Conservation (phyloP, 2,888 invertebrate species). For the Choristoneura rosaceana region DNA sequence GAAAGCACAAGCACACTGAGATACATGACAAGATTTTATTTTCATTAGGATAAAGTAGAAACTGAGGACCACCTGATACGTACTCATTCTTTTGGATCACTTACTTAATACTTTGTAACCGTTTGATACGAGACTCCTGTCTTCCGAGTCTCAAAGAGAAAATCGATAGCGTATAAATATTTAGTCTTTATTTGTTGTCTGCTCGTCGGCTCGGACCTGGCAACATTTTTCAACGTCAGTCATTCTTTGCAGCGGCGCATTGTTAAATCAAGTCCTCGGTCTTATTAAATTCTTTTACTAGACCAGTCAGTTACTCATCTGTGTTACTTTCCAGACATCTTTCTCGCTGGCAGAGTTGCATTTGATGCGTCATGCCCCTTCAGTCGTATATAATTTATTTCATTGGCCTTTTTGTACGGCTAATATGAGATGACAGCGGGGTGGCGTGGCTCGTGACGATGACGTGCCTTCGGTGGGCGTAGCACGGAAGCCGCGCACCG, state of each 20-base stretch:
- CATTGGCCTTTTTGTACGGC: constrained; percentile 2
- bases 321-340: constrained; percentile 6
- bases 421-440: constrained; percentile 49
- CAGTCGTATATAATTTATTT: neutral
- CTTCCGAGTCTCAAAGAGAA: constrained; percentile 54
- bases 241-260: constrained; percentile 49
- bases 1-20: neutral
- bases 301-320: constrained; percentile 5
- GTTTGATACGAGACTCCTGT: constrained; percentile 51
- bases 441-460: constrained; percentile 43
- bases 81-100: constrained; percentile 17
- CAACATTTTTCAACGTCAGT: constrained; percentile 73
- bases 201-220: constrained; percentile 57
- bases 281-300: constrained; percentile 24
- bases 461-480: constrained; percentile 57
- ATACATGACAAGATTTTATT: neutral
- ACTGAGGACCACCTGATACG: constrained; percentile 21
- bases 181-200: constrained; percentile 68
- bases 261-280: constrained; percentile 23
- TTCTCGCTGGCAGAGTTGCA: neutral
- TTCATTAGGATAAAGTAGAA: neutral
- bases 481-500: constrained; percentile 70
- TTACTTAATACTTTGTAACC: constrained; percentile 22
- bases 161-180: constrained; percentile 66
- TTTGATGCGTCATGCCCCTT: constrained; percentile 1